Evolutionary conservation across 2,888 invertebrate genomes (phyloP), one percentile per base, ranked within the genome.

Genomic region (Spatulosminthurus flaviceps): DNA sequence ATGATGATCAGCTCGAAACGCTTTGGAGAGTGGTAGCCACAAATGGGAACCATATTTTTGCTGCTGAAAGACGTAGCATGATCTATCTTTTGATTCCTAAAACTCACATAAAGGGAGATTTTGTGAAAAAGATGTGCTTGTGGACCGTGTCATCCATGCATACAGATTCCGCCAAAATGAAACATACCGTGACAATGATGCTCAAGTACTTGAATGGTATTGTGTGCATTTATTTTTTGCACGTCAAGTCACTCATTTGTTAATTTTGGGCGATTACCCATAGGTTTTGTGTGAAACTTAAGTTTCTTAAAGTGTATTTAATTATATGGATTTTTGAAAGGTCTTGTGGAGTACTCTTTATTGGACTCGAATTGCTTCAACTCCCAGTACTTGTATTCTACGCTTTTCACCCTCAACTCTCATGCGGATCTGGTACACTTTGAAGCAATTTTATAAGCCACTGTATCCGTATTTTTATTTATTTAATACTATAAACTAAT

Each of bases 401-500:
- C 34, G 1, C 24, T 73, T 4, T 73, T 73, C 34, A 22, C 24
- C 11, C 22, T 51, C 5, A 21, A n/a, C 19, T 13, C 22, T 43
- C 51, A 51, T 9, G 19, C 16, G 22, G 73, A 73, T 7, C 24
- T 73, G 43, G 73, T 73, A 51, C 11, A 21, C 34, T 34, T 34
- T 34, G 34, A 60, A 5, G 16, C n/a, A n/a, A n/a, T n/a, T n/a
- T n/a, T n/a, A n/a, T n/a, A n/a, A n/a, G n/a, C n/a, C n/a, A n/a
- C n/a, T n/a, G n/a, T n/a, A n/a, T n/a, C n/a, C n/a, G n/a, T n/a
- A n/a, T n/a, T n/a, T n/a, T n/a, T n/a, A n/a, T n/a, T n/a, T n/a
- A n/a, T n/a, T n/a, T n/a, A n/a, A n/a, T n/a, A n/a, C n/a, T n/a
- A n/a, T n/a, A n/a, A n/a, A n/a, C n/a, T n/a, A n/a, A n/a, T n/a